phyloP scores from a whole-genome alignment of 2,113 vertebrate species.

The Bujurquina vittata region DNA sequence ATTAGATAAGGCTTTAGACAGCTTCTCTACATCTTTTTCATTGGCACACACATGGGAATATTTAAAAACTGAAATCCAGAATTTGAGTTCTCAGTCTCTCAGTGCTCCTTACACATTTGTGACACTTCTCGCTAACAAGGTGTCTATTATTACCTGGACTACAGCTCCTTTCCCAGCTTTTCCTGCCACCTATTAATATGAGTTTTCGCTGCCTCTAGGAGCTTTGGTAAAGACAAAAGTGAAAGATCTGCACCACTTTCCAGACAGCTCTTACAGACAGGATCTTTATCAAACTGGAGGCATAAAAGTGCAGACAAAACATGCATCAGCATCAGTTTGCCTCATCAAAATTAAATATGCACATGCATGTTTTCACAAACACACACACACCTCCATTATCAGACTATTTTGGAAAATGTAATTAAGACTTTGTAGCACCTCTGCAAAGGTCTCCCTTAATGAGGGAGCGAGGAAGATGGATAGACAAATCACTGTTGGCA shows the following conservation, averaged over 20 bases:
- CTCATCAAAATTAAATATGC: slow-evolving; percentile 7
- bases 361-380: not conserved
- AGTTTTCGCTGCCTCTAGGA: slow-evolving; percentile 47
- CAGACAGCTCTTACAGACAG: slow-evolving; percentile 23
- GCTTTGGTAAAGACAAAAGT: slow-evolving; percentile 29
- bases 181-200: slow-evolving; percentile 29
- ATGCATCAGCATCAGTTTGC: not conserved
- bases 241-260: slow-evolving; percentile 20
- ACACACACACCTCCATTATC: not conserved
- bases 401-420: slow-evolving; percentile 38
- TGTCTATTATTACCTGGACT: slow-evolving; percentile 70
- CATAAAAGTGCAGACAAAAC: slow-evolving; percentile 27
- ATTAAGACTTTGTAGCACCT: slow-evolving; percentile 58
- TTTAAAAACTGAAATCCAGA: slow-evolving; percentile 32
- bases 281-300: not conserved
- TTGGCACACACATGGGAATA: slow-evolving; percentile 43
- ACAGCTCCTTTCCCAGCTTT: slow-evolving; percentile 12
- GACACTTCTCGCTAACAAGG: slow-evolving; percentile 70
- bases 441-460: slow-evolving; percentile 65
- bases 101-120: slow-evolving; percentile 53
- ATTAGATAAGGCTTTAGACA: slow-evolving; percentile 54
- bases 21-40: slow-evolving; percentile 40
- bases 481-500: slow-evolving; percentile 46
- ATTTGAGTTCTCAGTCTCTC: slow-evolving; percentile 35
- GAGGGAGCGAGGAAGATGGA: slow-evolving; percentile 40